These are phyloP conservation scores for Athene noctua DNA, from an alignment of 2,113 vertebrate genomes.

Conservation along the genomic window DNA sequence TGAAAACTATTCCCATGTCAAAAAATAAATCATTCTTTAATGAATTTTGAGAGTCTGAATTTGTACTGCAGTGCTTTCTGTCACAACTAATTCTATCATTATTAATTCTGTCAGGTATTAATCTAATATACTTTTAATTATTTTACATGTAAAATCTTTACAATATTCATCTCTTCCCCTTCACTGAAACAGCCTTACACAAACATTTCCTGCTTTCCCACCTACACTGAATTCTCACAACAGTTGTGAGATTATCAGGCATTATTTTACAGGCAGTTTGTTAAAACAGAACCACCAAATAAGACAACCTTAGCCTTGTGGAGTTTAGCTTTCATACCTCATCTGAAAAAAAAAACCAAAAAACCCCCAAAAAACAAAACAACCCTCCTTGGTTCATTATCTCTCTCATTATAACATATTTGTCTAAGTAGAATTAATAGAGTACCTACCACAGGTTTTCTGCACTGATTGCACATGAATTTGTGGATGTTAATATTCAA, in stretches of 20 bases:
- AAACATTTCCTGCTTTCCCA: background rate
- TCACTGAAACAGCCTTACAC: background rate
- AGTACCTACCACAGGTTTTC: conserved; percentile 70
- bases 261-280: background rate
- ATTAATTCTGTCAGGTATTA: background rate
- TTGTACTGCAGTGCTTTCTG: background rate
- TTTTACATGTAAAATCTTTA: background rate
- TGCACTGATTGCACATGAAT: conserved; percentile 66
- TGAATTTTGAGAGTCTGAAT: background rate
- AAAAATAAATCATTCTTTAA: background rate
- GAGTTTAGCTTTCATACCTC: background rate
- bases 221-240: background rate
- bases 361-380: no score
- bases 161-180: background rate
- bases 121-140: background rate
- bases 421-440: conserved; percentile 73
- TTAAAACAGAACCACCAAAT: conserved; percentile 24
- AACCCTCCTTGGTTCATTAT: conserved; percentile 52
- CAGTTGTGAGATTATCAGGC: background rate
- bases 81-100: no score
- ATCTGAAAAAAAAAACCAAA: conserved; percentile 11
- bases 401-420: conserved; percentile 50
- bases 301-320: conserved; percentile 27
- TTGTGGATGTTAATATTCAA: conserved; percentile 71
- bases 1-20: background rate